Base-by-base conservation (phyloP, 2,888 invertebrate species). In the Cataglyphis rosenhaueri region DNA sequence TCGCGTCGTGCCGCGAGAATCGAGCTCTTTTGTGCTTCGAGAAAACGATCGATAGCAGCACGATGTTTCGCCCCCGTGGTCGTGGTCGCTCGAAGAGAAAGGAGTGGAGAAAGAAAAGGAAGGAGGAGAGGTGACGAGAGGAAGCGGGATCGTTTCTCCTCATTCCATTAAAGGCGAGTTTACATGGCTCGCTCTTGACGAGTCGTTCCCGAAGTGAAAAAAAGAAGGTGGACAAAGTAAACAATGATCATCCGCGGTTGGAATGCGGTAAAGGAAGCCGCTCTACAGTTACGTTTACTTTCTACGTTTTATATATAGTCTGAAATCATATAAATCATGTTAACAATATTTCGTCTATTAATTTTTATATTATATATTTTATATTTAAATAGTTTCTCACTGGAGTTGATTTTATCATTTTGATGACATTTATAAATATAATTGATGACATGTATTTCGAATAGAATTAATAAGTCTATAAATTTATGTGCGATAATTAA, bases 21-120 rank as follows among this genome's bases (percentile, higher is more conserved):
- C 73, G 75, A 76, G 75, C 75, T 84, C 76, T 83, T 79, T 65
- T 59, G 89, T 86, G 88, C 73, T 85, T 86, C 74, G 88, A 84
- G 89, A 89, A 88, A 91, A 88, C 92, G 92, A 91, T 92, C 92
- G 92, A 92, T 92, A 91, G 88, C 87, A 90, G 88, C 88, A 89
- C 91, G 88, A 89, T 88, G 91, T 89, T 89, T 92, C 92, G 91
- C 91, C 89, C 90, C 91, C 89, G 90, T 91, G 89, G 92, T 92
- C 89, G 90, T 91, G 89, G 92, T 92, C 81, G 86, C 81, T 61
- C 57, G 84, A 61, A 82, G 88, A 86, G 87, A 84, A 85, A 86
- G 89, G 82, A 85, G 41, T 55, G 38, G n/a, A 15, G 41, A 76
- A 57, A 71, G 65, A 61, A 73, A 82, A 64, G 44, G 29, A 68